Conservation (phyloP, 2,888 invertebrate species). For the Leptopilina drosophilae region DNA sequence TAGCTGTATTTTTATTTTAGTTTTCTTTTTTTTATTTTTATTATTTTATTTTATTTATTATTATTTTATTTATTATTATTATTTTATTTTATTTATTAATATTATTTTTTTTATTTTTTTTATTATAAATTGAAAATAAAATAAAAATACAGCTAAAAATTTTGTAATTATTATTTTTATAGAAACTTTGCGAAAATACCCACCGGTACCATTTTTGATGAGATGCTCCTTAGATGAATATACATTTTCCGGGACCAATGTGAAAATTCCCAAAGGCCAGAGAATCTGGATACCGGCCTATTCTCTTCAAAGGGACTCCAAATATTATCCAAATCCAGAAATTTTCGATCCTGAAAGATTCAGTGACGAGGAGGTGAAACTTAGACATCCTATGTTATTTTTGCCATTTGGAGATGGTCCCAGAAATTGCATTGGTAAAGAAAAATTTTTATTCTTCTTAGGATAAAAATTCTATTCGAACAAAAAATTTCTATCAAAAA, state of each 20-base stretch:
- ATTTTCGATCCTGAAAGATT: constrained; percentile 61
- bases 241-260: constrained; percentile 51
- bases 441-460: too few species aligned
- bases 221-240: constrained; percentile 63
- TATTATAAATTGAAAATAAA: not conserved
- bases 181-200: constrained; percentile 78
- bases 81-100: too few species aligned
- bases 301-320: constrained; percentile 62
- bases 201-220: constrained; percentile 70
- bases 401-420: constrained; percentile 71
- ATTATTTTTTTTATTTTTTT: too few species aligned
- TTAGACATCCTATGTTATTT: constrained; percentile 63
- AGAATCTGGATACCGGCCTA: constrained; percentile 59
- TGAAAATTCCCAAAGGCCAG: constrained; percentile 59
- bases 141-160: too few species aligned
- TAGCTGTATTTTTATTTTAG: too few species aligned
- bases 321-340: constrained; percentile 50
- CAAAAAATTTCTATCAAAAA: too few species aligned
- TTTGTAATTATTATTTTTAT: constrained; percentile 49
- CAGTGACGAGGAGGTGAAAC: constrained; percentile 56
- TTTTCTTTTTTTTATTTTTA: too few species aligned
- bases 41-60: too few species aligned
- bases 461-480: too few species aligned
- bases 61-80: too few species aligned
- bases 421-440: constrained; percentile 69